Conservation (phyloP, 2,888 invertebrate species). For the Peribatodes rhomboidaria region DNA sequence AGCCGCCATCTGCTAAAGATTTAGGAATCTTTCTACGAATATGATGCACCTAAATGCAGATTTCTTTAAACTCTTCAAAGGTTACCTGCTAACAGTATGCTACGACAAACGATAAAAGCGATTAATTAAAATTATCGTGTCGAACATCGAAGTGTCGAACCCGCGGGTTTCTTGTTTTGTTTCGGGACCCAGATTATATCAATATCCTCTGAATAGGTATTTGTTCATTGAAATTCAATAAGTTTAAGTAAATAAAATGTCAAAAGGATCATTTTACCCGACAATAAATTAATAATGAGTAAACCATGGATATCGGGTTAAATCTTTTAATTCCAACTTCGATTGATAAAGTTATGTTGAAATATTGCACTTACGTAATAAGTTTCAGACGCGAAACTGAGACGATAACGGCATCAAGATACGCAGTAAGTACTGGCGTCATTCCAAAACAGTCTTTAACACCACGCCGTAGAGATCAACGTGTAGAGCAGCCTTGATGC, state of each 20-base stretch:
- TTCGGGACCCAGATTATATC: too few species aligned
- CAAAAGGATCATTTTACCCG: not conserved
- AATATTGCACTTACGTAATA: constrained; percentile 31
- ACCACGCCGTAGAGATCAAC: constrained; percentile 24
- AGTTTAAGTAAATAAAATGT: not conserved
- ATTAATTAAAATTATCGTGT: too few species aligned
- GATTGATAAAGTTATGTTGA: constrained; percentile 28
- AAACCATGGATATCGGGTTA: not conserved
- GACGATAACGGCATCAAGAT: constrained; percentile 20
- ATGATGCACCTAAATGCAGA: too few species aligned
- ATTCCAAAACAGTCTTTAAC: constrained; percentile 16
- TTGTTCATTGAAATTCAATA: too few species aligned
- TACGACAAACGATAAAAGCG: too few species aligned
- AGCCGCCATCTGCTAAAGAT: constrained; percentile 32
- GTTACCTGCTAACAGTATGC: too few species aligned
- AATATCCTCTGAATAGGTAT: too few species aligned
- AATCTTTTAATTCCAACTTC: constrained; percentile 23
- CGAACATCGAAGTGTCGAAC: too few species aligned
- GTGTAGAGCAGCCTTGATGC: constrained; percentile 26
- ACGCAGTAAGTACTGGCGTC: not conserved
- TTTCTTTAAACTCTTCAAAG: too few species aligned
- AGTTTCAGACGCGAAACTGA: constrained; percentile 21
- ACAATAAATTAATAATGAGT: not conserved
- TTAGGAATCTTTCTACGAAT: not conserved
- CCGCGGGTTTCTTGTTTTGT: too few species aligned